phyloP scores from a whole-genome alignment of 2,113 vertebrate genomes.

The Tichodroma muraria region DNA sequence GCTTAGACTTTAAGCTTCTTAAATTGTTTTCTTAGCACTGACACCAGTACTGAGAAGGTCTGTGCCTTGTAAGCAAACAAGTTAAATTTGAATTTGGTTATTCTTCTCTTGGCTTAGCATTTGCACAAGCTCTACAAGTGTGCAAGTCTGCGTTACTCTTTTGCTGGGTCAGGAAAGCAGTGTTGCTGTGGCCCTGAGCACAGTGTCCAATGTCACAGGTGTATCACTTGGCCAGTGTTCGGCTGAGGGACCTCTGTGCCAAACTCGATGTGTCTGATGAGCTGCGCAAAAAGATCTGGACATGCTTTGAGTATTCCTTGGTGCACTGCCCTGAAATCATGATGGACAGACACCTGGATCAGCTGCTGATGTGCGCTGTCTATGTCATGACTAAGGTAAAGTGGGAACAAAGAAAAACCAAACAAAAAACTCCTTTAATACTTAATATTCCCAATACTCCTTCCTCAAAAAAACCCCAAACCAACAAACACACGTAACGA shows the following conservation, averaged over 20 bases:
- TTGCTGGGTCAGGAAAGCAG: neutral
- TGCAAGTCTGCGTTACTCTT: neutral
- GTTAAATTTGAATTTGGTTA: neutral
- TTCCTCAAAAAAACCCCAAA: neutral
- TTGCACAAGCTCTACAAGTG: neutral
- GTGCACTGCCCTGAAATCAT: conserved; percentile 76
- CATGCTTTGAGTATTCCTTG: conserved; percentile 79
- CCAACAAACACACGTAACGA: neutral
- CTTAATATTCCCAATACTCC: neutral
- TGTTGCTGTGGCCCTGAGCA: neutral
- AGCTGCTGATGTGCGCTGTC: conserved; percentile 80
- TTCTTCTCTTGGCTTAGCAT: neutral
- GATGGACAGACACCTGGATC: conserved; percentile 79
- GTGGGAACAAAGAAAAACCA: neutral
- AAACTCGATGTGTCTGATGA: conserved; percentile 76
- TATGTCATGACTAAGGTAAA: conserved; percentile 81
- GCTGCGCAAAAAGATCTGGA: conserved; percentile 80
- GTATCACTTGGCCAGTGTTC: conserved; percentile 77
- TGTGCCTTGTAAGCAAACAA: neutral
- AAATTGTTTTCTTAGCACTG: neutral
- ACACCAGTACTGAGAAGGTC: neutral
- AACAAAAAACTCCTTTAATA: neutral
- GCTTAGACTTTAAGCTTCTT: neutral
- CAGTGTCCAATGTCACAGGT: conserved; percentile 55
- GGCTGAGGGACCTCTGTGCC: conserved; percentile 76